Evolutionary conservation across 2,113 vertebrate genomes (phyloP).

Genomic region (Furnarius figulus): DNA sequence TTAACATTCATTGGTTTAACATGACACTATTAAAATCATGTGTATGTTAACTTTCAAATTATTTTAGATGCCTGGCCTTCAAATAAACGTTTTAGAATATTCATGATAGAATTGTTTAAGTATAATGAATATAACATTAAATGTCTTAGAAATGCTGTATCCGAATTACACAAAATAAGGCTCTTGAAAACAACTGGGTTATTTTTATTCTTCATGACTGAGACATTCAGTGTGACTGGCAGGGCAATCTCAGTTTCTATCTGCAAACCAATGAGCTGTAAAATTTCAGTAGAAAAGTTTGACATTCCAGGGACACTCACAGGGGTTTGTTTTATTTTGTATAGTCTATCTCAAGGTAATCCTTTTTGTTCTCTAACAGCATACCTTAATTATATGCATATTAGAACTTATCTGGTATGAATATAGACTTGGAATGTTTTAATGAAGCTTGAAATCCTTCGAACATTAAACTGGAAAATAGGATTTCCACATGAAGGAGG

Average conservation of each 20-base stretch:
- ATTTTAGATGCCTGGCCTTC: not conserved
- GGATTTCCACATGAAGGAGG: not conserved
- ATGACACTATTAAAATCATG: not conserved
- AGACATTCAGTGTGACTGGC: not conserved
- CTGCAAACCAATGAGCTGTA: not conserved
- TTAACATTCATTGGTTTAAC: not conserved
- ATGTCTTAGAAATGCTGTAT: not conserved
- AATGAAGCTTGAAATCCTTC: not conserved
- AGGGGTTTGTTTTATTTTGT: fast-evolving
- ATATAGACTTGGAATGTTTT: not conserved
- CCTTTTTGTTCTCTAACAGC: not conserved
- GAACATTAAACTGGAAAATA: not conserved
- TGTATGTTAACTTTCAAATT: not conserved
- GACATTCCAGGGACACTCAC: not conserved
- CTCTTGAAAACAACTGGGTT: not conserved
- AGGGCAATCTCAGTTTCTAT: not conserved
- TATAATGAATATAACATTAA: not conserved
- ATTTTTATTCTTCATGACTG: not conserved
- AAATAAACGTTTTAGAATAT: not conserved
- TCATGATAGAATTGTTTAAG: not conserved
- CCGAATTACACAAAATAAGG: not conserved
- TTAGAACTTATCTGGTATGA: not conserved
- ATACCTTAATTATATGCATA: not conserved
- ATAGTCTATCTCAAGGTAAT: not conserved
- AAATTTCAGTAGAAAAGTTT: not conserved